Percentiles rank a stretch among this genome's conserved stretches.
phyloP scores from a whole-genome alignment of 2,797 vertebrate species.

The Platalea minor region DNA sequence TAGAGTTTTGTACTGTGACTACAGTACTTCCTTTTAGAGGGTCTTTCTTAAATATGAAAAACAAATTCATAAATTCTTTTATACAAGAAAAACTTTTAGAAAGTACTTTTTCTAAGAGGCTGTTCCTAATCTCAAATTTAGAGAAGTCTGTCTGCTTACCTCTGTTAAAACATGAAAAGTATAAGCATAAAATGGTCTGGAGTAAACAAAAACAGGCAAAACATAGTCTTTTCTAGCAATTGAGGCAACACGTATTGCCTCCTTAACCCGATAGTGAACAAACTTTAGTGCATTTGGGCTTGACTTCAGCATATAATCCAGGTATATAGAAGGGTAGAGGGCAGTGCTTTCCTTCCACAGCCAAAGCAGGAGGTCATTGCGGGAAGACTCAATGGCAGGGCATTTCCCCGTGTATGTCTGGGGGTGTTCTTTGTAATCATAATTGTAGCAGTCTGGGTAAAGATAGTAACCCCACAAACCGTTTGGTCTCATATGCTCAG shows the following conservation, averaged over 20 bases:
- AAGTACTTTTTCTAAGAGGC: background rate
- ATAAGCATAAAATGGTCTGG: conserved; percentile 89
- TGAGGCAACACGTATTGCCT: conserved; percentile 87
- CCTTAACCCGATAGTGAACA: conserved; percentile 87
- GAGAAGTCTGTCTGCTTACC: conserved; percentile 72
- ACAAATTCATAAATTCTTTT: background rate
- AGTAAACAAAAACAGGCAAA: conserved; percentile 89
- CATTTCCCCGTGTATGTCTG: conserved; percentile 85
- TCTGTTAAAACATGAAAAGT: conserved; percentile 85
- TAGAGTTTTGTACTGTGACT: background rate
- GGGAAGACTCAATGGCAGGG: conserved; percentile 83
- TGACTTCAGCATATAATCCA: conserved; percentile 86
- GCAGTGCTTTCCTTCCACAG: conserved; percentile 87
- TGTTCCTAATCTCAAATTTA: background rate
- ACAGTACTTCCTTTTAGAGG: background rate
- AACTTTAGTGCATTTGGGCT: conserved; percentile 86
- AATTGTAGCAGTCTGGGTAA: conserved; percentile 93
- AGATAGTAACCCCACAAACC: conserved; percentile 92
- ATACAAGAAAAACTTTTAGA: background rate
- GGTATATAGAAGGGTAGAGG: conserved; percentile 88
- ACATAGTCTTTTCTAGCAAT: conserved; percentile 79
- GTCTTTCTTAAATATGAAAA: background rate
- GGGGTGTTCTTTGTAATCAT: conserved; percentile 85
- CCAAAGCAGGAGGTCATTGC: conserved; percentile 88
- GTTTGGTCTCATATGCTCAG: conserved; percentile 78